Conservation (phyloP, 2,113 vertebrate species). For the Osmerus mordax region DNA sequence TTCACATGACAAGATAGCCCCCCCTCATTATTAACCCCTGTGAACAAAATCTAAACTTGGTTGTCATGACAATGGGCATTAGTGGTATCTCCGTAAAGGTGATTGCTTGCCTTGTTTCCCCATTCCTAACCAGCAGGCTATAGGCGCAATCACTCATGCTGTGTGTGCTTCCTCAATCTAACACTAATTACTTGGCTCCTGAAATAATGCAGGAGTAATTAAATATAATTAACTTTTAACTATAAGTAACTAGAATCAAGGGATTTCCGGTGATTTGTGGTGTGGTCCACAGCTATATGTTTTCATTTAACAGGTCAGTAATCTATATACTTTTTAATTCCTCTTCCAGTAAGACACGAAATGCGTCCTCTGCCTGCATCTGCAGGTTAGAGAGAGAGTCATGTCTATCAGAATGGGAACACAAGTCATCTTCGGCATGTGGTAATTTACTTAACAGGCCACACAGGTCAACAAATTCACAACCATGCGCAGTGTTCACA, state of each 20-base stretch:
- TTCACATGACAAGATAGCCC: no score
- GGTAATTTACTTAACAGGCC: not conserved
- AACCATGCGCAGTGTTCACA: not conserved
- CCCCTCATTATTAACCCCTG: no score
- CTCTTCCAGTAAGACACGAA: no score
- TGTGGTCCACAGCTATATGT: no score
- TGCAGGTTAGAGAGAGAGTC: no score
- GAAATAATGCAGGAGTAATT: not conserved
- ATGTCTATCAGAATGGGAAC: not conserved
- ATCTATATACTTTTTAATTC: no score
- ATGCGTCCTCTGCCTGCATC: no score
- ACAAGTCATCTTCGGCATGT: conserved; percentile 3
- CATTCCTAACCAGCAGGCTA: conserved; percentile 32
- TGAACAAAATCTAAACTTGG: not conserved
- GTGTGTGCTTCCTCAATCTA: not conserved
- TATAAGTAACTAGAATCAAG: no score
- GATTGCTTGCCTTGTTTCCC: conserved; percentile 10
- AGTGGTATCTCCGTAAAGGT: conserved; percentile 6
- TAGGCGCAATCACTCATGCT: conserved; percentile 25
- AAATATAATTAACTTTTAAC: no score
- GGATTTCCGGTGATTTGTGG: no score
- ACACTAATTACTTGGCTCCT: not conserved
- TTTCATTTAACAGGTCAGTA: no score
- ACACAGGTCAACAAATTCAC: no score
- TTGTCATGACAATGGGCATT: conserved; percentile 29